Conservation (phyloP, 2,113 vertebrate genomes). For the Pseudorectes ferrugineus region DNA sequence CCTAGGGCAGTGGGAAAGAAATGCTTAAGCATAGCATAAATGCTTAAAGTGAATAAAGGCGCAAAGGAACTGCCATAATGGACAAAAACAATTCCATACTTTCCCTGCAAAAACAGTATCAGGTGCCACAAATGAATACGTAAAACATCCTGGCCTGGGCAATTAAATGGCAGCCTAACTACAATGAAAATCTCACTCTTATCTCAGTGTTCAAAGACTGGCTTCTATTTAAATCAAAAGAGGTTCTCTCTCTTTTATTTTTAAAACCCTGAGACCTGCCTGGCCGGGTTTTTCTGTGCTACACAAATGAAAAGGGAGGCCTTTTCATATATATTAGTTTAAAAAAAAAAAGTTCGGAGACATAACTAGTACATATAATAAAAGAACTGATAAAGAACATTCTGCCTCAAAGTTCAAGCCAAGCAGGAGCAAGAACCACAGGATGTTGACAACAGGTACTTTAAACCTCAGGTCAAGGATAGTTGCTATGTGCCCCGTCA, state of each 20-base stretch:
- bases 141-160: not conserved
- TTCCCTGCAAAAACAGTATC: not conserved
- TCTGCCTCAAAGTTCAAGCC: not conserved
- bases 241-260: not conserved
- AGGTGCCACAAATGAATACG: not conserved
- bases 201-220: not conserved
- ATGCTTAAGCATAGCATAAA: not conserved
- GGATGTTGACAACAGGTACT: conserved; percentile 35
- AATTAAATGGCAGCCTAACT: not conserved
- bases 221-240: not conserved
- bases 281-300: accelerated
- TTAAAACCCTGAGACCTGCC: not conserved
- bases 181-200: not conserved
- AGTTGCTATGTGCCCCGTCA: conserved; percentile 47
- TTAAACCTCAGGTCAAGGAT: conserved; percentile 65
- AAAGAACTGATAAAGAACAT: not conserved
- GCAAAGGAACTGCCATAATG: not conserved
- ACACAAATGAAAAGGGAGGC: not conserved
- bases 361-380: not conserved
- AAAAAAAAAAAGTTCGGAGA: not conserved
- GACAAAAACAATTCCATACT: not conserved
- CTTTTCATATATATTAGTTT: not conserved
- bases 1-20: not conserved
- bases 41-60: not conserved
- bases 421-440: not conserved